These are phyloP conservation scores for Anagrus nilaparvatae DNA, from an alignment of 1,140 invertebrate species.

Conservation along the genomic window DNA sequence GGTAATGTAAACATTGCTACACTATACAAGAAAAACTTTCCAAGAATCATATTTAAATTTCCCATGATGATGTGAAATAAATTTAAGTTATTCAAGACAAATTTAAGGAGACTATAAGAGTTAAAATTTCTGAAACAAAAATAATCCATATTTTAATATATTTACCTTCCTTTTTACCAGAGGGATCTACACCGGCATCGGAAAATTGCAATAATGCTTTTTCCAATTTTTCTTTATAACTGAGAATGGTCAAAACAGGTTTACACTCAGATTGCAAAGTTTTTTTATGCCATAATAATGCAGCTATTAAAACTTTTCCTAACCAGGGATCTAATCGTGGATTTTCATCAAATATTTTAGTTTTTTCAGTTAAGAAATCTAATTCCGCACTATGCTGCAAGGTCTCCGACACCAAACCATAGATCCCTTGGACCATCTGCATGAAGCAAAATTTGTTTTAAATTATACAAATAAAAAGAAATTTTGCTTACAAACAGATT, in stretches of 20 bases:
- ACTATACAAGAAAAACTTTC: constrained; percentile 64
- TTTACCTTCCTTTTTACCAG: constrained; percentile 32
- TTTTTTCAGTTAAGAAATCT: constrained; percentile 51
- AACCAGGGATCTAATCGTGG: constrained; percentile 57
- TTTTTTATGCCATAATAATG: constrained; percentile 72
- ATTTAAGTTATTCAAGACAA: no score
- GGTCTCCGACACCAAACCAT: constrained; percentile 61
- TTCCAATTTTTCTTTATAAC: constrained; percentile 49
- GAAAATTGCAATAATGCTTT: constrained; percentile 30
- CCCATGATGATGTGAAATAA: no score
- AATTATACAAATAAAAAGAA: constrained; percentile 6
- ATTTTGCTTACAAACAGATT: not conserved
- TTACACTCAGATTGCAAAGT: constrained; percentile 54
- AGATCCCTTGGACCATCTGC: constrained; percentile 28
- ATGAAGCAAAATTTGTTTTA: constrained; percentile 12
- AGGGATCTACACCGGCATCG: constrained; percentile 13
- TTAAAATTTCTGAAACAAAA: no score
- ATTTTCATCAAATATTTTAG: constrained; percentile 55
- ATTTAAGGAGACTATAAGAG: no score
- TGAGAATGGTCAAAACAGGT: constrained; percentile 55
- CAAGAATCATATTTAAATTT: constrained; percentile 37
- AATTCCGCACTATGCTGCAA: constrained; percentile 56
- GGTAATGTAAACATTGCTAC: constrained; percentile 74
- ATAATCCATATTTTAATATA: no score
- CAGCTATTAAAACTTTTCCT: constrained; percentile 65